Conservation (phyloP, 2,113 vertebrate species). For the Riparia riparia region DNA sequence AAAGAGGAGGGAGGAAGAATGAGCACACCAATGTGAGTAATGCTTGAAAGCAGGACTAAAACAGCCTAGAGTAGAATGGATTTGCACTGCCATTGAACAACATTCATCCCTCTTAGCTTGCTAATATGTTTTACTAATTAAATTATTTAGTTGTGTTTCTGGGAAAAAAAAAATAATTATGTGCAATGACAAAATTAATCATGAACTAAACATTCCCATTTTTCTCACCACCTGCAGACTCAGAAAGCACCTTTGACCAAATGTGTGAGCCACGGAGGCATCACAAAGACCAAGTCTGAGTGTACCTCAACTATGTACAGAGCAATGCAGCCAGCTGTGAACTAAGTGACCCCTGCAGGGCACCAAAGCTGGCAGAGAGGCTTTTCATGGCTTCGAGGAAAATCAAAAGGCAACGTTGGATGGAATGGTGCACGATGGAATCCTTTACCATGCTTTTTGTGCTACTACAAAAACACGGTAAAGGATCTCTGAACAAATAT, state of each 20-base stretch:
- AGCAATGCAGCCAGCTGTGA: not conserved
- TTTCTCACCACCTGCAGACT: not conserved
- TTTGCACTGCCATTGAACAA: not conserved
- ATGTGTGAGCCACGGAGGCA: not conserved
- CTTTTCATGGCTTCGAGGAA: not conserved
- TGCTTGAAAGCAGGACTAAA: not conserved
- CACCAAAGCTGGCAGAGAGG: not conserved
- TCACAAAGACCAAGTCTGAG: not conserved
- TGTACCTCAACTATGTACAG: rapidly evolving
- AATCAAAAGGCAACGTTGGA: rapidly evolving
- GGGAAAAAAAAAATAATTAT: not conserved
- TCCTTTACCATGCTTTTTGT: not conserved
- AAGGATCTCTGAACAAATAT: not conserved
- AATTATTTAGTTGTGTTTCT: not conserved
- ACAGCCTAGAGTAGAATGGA: not conserved
- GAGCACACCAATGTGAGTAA: not conserved
- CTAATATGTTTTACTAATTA: not conserved
- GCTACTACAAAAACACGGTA: not conserved
- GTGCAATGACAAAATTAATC: not conserved
- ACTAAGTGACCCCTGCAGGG: not conserved
- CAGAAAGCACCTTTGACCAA: not conserved
- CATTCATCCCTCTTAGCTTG: not conserved
- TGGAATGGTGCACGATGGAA: not conserved
- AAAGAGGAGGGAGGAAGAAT: not conserved
- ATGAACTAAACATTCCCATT: not conserved